Conservation (phyloP, 2,113 vertebrate species). For the Archocentrus centrarchus region DNA sequence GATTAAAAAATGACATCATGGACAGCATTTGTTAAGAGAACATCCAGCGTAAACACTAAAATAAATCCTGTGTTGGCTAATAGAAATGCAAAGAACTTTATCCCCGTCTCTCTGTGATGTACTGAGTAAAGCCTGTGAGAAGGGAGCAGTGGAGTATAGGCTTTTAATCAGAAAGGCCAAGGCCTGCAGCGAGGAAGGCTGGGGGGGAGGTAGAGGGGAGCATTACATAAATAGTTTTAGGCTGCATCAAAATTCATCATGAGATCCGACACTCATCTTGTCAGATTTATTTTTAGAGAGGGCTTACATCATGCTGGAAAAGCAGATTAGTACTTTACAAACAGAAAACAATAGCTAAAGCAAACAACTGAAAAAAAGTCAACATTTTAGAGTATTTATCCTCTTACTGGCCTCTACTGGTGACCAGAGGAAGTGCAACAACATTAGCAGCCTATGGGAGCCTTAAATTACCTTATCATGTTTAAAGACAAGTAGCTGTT, state of each 20-base stretch:
- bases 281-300: conserved; percentile 70
- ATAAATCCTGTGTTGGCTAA: conserved; percentile 45
- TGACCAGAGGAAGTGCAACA: conserved; percentile 14
- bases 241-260: conserved; percentile 62
- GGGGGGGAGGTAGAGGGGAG: background rate
- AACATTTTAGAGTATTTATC: conserved; percentile 10
- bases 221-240: conserved; percentile 74
- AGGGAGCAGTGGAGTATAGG: conserved; percentile 30
- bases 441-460: background rate
- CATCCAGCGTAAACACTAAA: conserved; percentile 30
- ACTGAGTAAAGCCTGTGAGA: conserved; percentile 53
- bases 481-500: conserved; percentile 1
- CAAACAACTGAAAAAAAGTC: conserved; percentile 30
- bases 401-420: conserved; percentile 12
- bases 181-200: conserved; percentile 14
- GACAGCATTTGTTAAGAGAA: conserved; percentile 23
- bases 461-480: background rate
- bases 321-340: conserved; percentile 48
- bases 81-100: conserved; percentile 27
- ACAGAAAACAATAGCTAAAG: conserved; percentile 38
- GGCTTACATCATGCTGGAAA: conserved; percentile 59
- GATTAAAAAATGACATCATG: background rate
- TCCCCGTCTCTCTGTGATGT: conserved; percentile 39
- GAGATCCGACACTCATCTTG: conserved; percentile 60
- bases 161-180: conserved; percentile 66